phyloP scores from a whole-genome alignment of 2,797 vertebrate species.

The Rhabdomys pumilio region DNA sequence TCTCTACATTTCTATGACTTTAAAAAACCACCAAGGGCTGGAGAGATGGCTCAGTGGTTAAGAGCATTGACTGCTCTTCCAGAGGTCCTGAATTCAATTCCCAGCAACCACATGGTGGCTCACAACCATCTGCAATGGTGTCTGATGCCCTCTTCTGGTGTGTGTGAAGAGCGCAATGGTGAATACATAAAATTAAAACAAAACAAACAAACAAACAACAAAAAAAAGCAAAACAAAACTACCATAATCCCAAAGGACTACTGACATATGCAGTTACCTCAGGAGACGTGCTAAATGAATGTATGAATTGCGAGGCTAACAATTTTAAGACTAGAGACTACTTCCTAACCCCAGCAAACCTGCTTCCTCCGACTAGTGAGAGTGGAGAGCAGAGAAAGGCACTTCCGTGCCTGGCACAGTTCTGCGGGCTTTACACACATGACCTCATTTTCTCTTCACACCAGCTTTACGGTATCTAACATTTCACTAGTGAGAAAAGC shows the following conservation, averaged over 20 bases:
- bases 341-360: neutral
- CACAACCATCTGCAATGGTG: too few species aligned
- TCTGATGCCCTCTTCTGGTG: too few species aligned
- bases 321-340: constrained; percentile 2
- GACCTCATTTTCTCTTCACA: constrained; percentile 13
- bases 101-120: too few species aligned
- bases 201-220: too few species aligned
- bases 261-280: neutral
- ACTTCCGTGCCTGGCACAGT: neutral
- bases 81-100: too few species aligned
- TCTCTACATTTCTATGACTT: constrained; percentile 12
- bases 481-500: constrained; percentile 22
- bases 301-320: constrained; percentile 7
- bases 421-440: neutral
- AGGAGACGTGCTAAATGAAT: constrained; percentile 41
- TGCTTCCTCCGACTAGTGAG: neutral
- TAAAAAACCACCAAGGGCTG: neutral
- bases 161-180: too few species aligned
- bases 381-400: neutral
- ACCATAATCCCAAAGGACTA: neutral
- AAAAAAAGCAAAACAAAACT: neutral
- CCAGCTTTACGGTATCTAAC: neutral
- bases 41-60: too few species aligned
- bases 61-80: too few species aligned
- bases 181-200: too few species aligned